These are phyloP conservation scores for Drosophila paracracens DNA, from an alignment of 2,888 invertebrate genomes.

Conservation along the genomic window DNA sequence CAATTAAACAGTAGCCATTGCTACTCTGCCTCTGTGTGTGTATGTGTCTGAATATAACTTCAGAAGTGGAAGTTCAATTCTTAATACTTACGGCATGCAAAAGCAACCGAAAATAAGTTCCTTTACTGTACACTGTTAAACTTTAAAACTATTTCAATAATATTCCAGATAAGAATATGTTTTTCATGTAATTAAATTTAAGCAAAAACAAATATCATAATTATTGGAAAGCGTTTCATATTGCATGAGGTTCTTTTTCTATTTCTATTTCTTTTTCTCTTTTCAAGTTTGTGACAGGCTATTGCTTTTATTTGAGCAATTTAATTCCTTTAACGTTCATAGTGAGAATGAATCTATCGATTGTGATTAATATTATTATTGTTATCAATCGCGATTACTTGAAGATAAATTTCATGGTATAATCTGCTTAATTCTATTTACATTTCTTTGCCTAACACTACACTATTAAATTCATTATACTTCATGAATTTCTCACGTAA, in stretches of 20 bases:
- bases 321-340: not conserved
- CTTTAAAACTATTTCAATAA: not conserved
- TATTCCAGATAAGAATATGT: not conserved
- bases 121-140: not conserved
- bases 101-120: not conserved
- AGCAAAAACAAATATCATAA: not conserved
- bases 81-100: slow-evolving; percentile 4
- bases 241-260: accelerated
- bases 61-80: slow-evolving; percentile 6
- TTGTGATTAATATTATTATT: not conserved
- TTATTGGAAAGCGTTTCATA: not conserved
- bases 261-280: no score
- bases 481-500: not conserved
- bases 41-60: slow-evolving; percentile 20
- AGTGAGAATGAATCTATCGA: not conserved
- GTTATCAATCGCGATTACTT: not conserved
- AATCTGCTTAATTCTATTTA: not conserved
- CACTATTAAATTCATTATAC: no score
- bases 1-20: slow-evolving; percentile 67
- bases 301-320: not conserved
- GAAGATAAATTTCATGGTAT: not conserved
- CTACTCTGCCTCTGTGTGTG: slow-evolving; percentile 16
- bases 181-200: not conserved
- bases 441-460: not conserved
- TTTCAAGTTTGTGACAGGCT: not conserved